These are phyloP conservation scores for Leptinotarsa peninsularis DNA, from an alignment of 2,888 invertebrate genomes.

Conservation along the genomic window DNA sequence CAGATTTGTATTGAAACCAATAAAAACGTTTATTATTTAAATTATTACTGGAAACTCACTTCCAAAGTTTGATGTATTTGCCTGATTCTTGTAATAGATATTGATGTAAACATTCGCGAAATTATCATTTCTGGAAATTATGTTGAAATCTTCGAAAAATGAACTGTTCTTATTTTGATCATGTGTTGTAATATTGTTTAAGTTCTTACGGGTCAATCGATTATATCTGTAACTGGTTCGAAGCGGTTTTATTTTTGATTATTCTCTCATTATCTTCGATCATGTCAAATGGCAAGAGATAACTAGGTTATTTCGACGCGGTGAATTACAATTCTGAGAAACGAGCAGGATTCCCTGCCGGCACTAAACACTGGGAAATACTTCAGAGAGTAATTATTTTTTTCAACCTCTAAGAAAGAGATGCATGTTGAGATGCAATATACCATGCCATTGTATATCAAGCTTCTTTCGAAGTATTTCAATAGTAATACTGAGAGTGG, in stretches of 20 bases:
- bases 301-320: neutral
- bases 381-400: neutral
- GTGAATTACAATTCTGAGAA: slow-evolving; percentile 14
- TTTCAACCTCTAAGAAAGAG: no score
- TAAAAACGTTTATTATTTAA: no score
- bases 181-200: neutral
- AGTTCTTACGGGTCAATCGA: neutral
- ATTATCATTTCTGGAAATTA: neutral
- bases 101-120: neutral
- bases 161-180: neutral
- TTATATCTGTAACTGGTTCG: slow-evolving; percentile 4
- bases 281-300: slow-evolving; percentile 10
- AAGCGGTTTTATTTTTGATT: neutral
- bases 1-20: no score
- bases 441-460: no score
- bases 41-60: no score
- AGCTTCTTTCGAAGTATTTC: no score
- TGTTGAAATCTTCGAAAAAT: neutral
- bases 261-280: neutral
- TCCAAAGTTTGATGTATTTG: no score
- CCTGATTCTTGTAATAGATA: no score
- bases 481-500: no score
- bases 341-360: slow-evolving; percentile 2
- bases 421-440: no score
- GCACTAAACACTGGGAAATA: neutral